phyloP scores from a whole-genome alignment of 1,140 invertebrate species.

The Agraylea sexmaculata region DNA sequence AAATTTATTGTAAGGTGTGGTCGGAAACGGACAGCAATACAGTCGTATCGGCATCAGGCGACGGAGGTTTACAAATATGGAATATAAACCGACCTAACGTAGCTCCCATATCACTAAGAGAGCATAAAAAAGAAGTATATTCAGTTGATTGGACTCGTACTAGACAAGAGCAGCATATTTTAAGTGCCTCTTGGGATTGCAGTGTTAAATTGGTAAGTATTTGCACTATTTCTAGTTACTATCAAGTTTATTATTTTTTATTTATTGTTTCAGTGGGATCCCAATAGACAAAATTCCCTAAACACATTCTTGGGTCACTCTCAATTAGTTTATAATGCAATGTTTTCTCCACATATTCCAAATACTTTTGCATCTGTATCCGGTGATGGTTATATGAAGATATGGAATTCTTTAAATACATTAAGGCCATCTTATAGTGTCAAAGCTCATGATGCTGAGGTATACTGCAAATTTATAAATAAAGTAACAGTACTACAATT shows the following conservation, averaged over 20 bases:
- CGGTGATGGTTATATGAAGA: conserved; percentile 60
- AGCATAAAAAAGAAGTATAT: conserved; percentile 59
- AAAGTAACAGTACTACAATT: too few species aligned
- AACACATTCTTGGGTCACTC: conserved; percentile 57
- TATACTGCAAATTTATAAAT: too few species aligned
- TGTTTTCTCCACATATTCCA: conserved; percentile 61
- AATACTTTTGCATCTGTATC: conserved; percentile 66
- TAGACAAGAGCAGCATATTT: conserved; percentile 48
- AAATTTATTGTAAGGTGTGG: conserved; percentile 42
- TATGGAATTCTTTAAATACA: conserved; percentile 58
- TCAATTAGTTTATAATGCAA: conserved; percentile 60
- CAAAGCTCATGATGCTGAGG: conserved; percentile 55
- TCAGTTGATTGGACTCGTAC: conserved; percentile 65
- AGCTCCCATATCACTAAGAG: conserved; percentile 35
- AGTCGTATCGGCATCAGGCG: conserved; percentile 59
- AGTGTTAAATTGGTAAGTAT: conserved; percentile 55
- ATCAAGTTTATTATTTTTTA: conserved; percentile 10
- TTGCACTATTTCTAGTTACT: conserved; percentile 4
- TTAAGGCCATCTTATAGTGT: conserved; percentile 48
- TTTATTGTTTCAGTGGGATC: conserved; percentile 54
- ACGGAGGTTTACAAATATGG: conserved; percentile 67
- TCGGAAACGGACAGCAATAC: conserved; percentile 55
- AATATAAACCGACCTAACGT: conserved; percentile 39
- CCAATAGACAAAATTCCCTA: conserved; percentile 49
- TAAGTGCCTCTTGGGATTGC: conserved; percentile 71